phyloP scores from a whole-genome alignment of 2,888 invertebrate species.

The Tetramorium bicarinatum region DNA sequence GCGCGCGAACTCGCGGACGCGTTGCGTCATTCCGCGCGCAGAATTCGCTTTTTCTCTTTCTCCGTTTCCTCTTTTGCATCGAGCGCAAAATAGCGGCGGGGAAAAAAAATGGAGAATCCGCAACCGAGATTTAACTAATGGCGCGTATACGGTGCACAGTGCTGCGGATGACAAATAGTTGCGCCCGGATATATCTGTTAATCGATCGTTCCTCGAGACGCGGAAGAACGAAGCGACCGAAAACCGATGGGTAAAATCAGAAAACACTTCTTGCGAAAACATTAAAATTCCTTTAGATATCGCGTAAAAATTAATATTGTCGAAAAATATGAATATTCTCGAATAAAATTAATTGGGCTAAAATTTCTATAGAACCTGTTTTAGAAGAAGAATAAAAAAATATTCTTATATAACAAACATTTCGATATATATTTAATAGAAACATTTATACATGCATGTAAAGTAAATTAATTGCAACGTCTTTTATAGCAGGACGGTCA shows the following conservation, averaged over 20 bases:
- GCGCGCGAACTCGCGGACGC: slow-evolving; percentile 71
- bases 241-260: slow-evolving; percentile 11
- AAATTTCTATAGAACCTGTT: background rate
- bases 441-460: background rate
- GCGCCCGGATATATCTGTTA: slow-evolving; percentile 51
- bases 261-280: background rate
- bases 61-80: slow-evolving; percentile 52
- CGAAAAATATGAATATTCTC: background rate
- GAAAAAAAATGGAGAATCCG: slow-evolving; percentile 50
- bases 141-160: slow-evolving; percentile 46
- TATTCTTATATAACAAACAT: background rate
- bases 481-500: slow-evolving; percentile 5
- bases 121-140: slow-evolving; percentile 62
- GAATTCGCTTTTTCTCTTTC: slow-evolving; percentile 65
- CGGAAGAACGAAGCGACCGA: slow-evolving; percentile 30
- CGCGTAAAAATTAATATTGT: background rate
- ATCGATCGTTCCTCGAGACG: slow-evolving; percentile 44
- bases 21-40: slow-evolving; percentile 63
- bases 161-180: slow-evolving; percentile 56
- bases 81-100: slow-evolving; percentile 48
- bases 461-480: background rate
- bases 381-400: background rate
- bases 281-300: slow-evolving; percentile 7
- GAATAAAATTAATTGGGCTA: slow-evolving; percentile 21
- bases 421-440: background rate